These are phyloP conservation scores for Ciconia maguari DNA, from an alignment of 2,113 vertebrate species.

Conservation along the genomic window DNA sequence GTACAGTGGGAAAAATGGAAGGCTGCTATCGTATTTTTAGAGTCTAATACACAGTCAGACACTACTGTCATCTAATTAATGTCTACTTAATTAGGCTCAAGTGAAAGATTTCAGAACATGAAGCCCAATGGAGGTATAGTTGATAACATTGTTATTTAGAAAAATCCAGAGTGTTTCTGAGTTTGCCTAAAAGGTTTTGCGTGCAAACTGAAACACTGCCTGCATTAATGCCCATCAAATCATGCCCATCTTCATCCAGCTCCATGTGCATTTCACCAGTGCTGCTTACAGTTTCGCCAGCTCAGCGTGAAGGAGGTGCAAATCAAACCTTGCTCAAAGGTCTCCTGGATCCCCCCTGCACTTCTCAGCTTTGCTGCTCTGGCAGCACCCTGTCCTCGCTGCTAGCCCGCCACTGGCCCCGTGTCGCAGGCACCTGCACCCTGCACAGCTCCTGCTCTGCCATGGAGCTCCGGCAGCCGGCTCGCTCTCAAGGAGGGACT, in stretches of 20 bases:
- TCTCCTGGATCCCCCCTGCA: not conserved
- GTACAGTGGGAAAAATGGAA: not conserved
- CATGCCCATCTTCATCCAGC: rapidly evolving
- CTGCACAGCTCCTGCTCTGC: not conserved
- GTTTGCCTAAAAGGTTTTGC: not conserved
- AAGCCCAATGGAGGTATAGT: not conserved
- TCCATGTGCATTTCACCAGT: rapidly evolving
- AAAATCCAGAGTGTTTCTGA: not conserved
- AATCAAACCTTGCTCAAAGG: not conserved
- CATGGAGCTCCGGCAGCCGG: not conserved
- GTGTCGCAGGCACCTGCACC: too few relatives aligned
- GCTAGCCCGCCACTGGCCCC: not conserved
- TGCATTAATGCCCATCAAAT: rapidly evolving
- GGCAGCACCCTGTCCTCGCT: not conserved
- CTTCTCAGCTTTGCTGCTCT: not conserved
- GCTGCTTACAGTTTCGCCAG: rapidly evolving
- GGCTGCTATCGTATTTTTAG: rapidly evolving
- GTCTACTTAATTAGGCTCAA: not conserved
- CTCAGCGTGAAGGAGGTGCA: rapidly evolving
- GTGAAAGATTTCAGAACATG: not conserved
- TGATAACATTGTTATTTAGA: not conserved
- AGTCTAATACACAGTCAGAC: not conserved
- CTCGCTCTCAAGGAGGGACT: not conserved
- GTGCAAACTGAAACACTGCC: rapidly evolving
- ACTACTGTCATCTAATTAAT: not conserved